These are phyloP conservation scores for Cyclura pinguis DNA, from an alignment of 2,797 vertebrate genomes.

Conservation along the genomic window DNA sequence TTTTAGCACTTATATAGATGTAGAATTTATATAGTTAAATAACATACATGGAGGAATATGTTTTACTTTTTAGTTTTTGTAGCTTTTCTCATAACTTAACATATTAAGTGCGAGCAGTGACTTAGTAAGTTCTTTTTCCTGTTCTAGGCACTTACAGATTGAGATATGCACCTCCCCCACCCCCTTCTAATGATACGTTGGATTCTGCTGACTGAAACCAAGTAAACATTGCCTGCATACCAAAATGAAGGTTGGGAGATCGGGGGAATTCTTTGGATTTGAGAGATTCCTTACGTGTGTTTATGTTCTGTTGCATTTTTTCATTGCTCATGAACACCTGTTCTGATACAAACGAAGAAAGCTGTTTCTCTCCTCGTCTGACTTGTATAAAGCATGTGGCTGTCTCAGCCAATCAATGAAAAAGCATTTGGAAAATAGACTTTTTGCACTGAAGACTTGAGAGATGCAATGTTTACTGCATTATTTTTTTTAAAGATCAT, in stretches of 20 bases:
- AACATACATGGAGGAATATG: slow-evolving; percentile 74
- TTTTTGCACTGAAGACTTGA: slow-evolving; percentile 85
- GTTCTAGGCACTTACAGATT: slow-evolving; percentile 95
- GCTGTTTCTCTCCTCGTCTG: slow-evolving; percentile 75
- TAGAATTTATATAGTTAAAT: slow-evolving; percentile 56
- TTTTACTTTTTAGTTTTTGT: slow-evolving; percentile 69
- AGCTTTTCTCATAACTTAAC: slow-evolving; percentile 71
- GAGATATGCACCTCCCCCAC: slow-evolving; percentile 90
- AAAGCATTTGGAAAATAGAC: slow-evolving; percentile 70
- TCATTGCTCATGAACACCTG: slow-evolving; percentile 76
- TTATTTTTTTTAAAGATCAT: slow-evolving; percentile 74
- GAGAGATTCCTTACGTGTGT: slow-evolving; percentile 72
- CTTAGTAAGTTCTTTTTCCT: slow-evolving; percentile 85
- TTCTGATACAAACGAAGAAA: slow-evolving; percentile 75
- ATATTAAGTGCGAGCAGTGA: slow-evolving; percentile 73
- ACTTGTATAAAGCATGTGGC: slow-evolving; percentile 77
- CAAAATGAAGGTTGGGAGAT: slow-evolving; percentile 84
- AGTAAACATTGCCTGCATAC: slow-evolving; percentile 82
- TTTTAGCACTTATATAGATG: not conserved
- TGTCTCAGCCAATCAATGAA: slow-evolving; percentile 76
- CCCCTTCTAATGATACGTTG: slow-evolving; percentile 89
- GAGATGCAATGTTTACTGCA: slow-evolving; percentile 84
- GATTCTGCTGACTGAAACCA: slow-evolving; percentile 91
- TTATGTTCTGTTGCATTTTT: slow-evolving; percentile 78
- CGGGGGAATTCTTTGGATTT: slow-evolving; percentile 72